A percentile compares a stretch with the other conserved stretches of the same genome.
phyloP scores from a whole-genome alignment of 2,888 invertebrate species.

The Leistus spinibarbis region DNA sequence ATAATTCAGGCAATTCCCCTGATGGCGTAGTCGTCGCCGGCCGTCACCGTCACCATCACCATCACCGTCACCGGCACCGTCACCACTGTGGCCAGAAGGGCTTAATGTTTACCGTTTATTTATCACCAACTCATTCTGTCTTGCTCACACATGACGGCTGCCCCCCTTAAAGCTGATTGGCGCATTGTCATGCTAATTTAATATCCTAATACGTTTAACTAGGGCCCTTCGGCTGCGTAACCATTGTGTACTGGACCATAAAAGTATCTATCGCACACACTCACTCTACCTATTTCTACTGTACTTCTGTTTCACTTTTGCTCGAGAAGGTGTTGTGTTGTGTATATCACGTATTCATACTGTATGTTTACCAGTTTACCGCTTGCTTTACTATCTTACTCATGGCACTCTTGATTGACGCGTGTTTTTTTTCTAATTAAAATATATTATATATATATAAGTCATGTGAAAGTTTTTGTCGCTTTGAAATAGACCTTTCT shows the following conservation, averaged over 20 bases:
- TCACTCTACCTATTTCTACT: not conserved
- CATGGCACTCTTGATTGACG: not conserved
- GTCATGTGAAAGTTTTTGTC: not conserved
- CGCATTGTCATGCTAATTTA: slow-evolving; percentile 61
- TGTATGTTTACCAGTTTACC: not conserved
- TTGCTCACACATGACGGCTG: slow-evolving; percentile 46
- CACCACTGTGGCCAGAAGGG: slow-evolving; percentile 56
- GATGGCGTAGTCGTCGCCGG: not conserved
- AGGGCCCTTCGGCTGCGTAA: slow-evolving; percentile 16
- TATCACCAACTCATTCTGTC: slow-evolving; percentile 49
- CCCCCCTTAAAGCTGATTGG: slow-evolving; percentile 51
- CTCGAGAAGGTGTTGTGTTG: slow-evolving; percentile 7
- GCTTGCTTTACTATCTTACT: not conserved
- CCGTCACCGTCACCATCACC: too few relatives aligned
- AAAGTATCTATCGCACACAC: slow-evolving; percentile 15
- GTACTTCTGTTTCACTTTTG: not conserved
- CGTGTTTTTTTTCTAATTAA: not conserved
- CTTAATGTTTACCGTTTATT: slow-evolving; percentile 60
- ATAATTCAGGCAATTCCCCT: not conserved
- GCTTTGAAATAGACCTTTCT: not conserved
- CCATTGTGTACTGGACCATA: slow-evolving; percentile 25
- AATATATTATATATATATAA: not conserved
- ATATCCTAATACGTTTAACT: slow-evolving; percentile 61
- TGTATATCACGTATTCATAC: slow-evolving; percentile 21
- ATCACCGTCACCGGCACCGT: slow-evolving; percentile 9